Conservation (phyloP, 2,888 invertebrate genomes). For the Gerris lacustris region DNA sequence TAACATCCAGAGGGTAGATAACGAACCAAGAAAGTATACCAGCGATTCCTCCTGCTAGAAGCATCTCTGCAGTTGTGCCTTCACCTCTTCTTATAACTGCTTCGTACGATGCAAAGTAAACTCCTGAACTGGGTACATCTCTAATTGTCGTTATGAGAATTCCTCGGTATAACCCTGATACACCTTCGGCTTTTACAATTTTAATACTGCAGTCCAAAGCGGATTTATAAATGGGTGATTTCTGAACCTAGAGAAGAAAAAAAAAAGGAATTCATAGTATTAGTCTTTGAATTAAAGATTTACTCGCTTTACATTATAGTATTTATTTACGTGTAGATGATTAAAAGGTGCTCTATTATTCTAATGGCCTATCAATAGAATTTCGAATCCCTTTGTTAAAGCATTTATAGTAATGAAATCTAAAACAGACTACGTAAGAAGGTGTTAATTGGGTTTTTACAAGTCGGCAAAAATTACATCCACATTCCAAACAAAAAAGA, state of each 20-base stretch:
- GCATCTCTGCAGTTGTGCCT: constrained; percentile 49
- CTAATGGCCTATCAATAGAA: no score
- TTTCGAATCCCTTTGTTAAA: no score
- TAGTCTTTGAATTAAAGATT: constrained; percentile 35
- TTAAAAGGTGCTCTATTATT: no score
- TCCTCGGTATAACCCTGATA: constrained; percentile 60
- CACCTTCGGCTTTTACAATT: constrained; percentile 50
- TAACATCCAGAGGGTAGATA: constrained; percentile 77
- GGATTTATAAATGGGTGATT: constrained; percentile 35
- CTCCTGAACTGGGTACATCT: constrained; percentile 72
- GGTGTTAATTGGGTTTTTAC: no score
- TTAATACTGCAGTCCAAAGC: constrained; percentile 51
- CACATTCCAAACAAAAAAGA: no score
- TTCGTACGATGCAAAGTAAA: constrained; percentile 79
- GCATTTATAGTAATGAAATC: no score
- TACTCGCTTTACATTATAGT: constrained; percentile 27
- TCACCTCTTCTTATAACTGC: constrained; percentile 46
- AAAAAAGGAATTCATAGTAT: constrained; percentile 27
- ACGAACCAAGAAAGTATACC: constrained; percentile 76
- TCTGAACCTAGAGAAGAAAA: constrained; percentile 9
- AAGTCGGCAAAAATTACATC: no score
- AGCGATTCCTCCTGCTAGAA: constrained; percentile 73
- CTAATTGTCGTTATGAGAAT: constrained; percentile 58
- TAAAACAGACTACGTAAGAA: no score
- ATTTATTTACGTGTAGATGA: no score